These are phyloP conservation scores for Chaetodon trifasciatus DNA, from an alignment of 2,797 vertebrate genomes.

Conservation along the genomic window DNA sequence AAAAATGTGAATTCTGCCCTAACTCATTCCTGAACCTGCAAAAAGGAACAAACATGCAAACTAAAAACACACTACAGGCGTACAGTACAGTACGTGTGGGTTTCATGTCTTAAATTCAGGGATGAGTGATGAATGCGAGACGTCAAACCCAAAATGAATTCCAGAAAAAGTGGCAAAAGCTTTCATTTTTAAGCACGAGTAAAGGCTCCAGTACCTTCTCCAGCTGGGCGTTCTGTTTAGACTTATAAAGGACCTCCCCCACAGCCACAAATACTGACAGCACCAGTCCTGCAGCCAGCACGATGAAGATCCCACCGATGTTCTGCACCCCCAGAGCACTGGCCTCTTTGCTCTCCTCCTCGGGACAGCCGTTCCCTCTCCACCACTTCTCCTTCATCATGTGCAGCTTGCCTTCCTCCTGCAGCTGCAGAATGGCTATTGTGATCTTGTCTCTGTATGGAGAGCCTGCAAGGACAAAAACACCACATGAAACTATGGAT, in stretches of 20 bases:
- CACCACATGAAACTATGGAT: constrained; percentile 30
- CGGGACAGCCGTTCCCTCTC: constrained; percentile 96
- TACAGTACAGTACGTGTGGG: background rate
- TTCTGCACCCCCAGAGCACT: constrained; percentile 98
- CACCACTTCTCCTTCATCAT: constrained; percentile 91
- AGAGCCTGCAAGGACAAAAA: constrained; percentile 87
- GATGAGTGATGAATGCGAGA: background rate
- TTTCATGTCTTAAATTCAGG: background rate
- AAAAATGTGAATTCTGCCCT: background rate
- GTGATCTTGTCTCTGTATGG: constrained; percentile 98
- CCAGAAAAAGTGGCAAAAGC: background rate
- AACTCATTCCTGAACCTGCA: background rate
- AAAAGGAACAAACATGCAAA: background rate
- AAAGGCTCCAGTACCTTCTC: constrained; percentile 89
- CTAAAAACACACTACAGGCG: background rate
- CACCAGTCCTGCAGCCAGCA: constrained; percentile 95
- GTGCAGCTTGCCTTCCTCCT: constrained; percentile 95
- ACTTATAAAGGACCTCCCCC: constrained; percentile 98
- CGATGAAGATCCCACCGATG: constrained; percentile 98
- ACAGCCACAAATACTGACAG: constrained; percentile 98
- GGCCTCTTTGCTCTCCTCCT: constrained; percentile 98
- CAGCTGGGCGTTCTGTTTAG: constrained; percentile 96
- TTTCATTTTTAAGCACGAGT: background rate
- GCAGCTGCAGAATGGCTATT: constrained; percentile 97
- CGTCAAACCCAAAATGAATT: background rate